Evolutionary conservation across 2,113 vertebrate species (phyloP).

Genomic region (Pelmatolapia mariae): DNA sequence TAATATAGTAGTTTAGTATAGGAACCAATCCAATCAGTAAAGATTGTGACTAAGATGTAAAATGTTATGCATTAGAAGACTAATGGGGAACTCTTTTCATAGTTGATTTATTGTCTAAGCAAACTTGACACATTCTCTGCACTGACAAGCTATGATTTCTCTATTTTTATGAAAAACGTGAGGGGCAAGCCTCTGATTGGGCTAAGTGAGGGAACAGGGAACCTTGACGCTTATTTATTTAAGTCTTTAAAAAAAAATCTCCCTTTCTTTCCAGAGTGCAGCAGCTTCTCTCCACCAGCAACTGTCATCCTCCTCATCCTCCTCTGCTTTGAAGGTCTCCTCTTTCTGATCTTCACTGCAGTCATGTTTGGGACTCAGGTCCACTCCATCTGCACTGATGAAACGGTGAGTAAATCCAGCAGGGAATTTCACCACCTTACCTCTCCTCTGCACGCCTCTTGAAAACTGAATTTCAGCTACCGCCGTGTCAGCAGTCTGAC

Average conservation of each 20-base stretch:
- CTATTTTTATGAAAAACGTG: neutral
- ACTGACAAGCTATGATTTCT: neutral
- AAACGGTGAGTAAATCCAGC: slow-evolving; percentile 79
- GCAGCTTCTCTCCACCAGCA: slow-evolving; percentile 90
- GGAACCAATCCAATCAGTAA: neutral
- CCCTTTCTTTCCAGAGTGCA: slow-evolving; percentile 82
- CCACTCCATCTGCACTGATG: slow-evolving; percentile 95
- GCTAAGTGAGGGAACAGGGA: neutral
- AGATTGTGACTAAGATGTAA: neutral
- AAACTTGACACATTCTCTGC: neutral
- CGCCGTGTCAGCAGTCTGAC: neutral
- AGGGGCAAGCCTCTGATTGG: neutral
- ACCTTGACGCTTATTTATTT: neutral
- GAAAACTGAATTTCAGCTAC: neutral
- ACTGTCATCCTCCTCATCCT: slow-evolving; percentile 96
- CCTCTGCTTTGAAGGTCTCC: slow-evolving; percentile 92
- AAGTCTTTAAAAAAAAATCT: neutral
- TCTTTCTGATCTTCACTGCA: slow-evolving; percentile 95
- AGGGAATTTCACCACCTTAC: neutral
- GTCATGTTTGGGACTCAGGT: slow-evolving; percentile 99
- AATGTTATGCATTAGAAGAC: neutral
- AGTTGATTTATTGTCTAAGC: neutral
- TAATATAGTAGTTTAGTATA: neutral
- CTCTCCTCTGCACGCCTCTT: neutral
- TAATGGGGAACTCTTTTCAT: neutral